These are phyloP conservation scores for Drosophila colorata DNA, from an alignment of 2,888 invertebrate species.

Conservation along the genomic window DNA sequence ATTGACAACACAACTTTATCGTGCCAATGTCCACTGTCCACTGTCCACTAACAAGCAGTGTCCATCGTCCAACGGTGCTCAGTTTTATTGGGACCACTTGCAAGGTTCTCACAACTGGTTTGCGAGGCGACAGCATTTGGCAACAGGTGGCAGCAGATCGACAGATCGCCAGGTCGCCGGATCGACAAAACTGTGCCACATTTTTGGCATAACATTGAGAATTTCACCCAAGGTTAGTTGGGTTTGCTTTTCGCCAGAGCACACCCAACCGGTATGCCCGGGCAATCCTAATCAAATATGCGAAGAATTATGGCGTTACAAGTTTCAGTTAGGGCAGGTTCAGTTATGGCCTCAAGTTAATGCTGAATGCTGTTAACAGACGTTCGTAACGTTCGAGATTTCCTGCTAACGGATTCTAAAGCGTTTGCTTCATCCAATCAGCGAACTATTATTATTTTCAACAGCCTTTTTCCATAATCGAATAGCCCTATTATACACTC, in stretches of 20 bases:
- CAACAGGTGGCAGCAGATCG: conserved; percentile 41
- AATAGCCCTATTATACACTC: neutral
- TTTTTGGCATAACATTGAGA: conserved; percentile 29
- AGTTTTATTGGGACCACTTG: conserved; percentile 48
- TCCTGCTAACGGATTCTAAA: conserved; percentile 10
- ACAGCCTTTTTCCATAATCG: neutral
- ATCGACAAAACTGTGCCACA: conserved; percentile 22
- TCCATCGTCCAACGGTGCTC: conserved; percentile 28
- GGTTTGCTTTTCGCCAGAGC: neutral
- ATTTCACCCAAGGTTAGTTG: conserved; percentile 50
- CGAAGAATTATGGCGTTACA: neutral
- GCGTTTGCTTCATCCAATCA: conserved; percentile 8
- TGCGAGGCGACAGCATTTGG: conserved; percentile 39
- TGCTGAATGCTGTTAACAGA: neutral
- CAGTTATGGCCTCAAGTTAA: conserved; percentile 7
- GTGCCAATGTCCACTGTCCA: conserved; percentile 6
- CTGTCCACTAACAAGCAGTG: neutral
- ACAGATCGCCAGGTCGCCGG: conserved; percentile 1
- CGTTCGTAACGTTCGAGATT: neutral
- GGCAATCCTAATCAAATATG: neutral
- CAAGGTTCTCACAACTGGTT: conserved; percentile 57
- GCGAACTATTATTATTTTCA: conserved; percentile 3
- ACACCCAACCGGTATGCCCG: neutral
- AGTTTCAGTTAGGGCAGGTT: conserved; percentile 32
- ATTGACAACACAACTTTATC: conserved; percentile 36